phyloP scores from a whole-genome alignment of 2,113 vertebrate species.

The Periophthalmus modestus region DNA sequence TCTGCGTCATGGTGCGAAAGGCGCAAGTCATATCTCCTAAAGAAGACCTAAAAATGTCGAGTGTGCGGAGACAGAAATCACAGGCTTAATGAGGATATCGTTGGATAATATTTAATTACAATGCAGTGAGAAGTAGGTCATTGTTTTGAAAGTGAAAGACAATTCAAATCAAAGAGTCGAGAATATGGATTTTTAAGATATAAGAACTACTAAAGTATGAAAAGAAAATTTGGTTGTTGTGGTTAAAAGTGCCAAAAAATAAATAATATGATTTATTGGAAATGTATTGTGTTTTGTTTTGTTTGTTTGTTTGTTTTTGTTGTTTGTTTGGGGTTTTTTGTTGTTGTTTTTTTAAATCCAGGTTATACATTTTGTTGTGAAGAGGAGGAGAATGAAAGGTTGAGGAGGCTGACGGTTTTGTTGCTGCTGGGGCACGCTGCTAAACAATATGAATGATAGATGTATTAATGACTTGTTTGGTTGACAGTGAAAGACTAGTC shows the following conservation, averaged over 20 bases:
- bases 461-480: too few relatives aligned
- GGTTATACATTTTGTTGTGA: background rate
- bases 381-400: background rate
- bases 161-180: background rate
- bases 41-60: background rate
- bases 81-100: background rate
- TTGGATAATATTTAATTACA: background rate
- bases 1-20: slow-evolving; percentile 1
- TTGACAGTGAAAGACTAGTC: background rate
- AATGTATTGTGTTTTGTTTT: too few relatives aligned
- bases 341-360: too few relatives aligned
- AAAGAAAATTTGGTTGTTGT: too few relatives aligned
- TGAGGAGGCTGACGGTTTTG: background rate
- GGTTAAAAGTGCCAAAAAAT: too few relatives aligned
- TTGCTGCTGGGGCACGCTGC: background rate
- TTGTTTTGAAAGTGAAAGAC: background rate
- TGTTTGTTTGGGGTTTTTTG: too few relatives aligned
- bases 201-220: too few relatives aligned
- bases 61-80: background rate
- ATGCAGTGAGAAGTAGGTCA: background rate
- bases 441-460: too few relatives aligned
- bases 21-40: background rate
- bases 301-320: too few relatives aligned
- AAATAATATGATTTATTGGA: too few relatives aligned
- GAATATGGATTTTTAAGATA: too few relatives aligned